phyloP scores from a whole-genome alignment of 2,888 invertebrate species.

The Agrilus mali region DNA sequence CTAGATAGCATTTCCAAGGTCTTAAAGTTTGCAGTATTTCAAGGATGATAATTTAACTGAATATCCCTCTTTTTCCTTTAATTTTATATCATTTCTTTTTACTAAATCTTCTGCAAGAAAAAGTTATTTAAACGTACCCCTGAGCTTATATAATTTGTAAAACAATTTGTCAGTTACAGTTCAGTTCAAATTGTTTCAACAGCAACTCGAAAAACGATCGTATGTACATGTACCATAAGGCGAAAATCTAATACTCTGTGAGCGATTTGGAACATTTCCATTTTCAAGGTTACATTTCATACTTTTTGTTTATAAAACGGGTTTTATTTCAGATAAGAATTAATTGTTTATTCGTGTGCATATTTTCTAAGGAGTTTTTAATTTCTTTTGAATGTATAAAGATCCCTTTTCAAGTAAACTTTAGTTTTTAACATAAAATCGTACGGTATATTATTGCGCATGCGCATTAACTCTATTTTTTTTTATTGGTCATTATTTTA shows the following conservation, averaged over 20 bases:
- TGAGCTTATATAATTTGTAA: not conserved
- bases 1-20: slow-evolving; percentile 34
- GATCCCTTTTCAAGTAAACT: too few species aligned
- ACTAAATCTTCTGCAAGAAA: not conserved
- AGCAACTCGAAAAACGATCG: slow-evolving; percentile 1
- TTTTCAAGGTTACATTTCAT: slow-evolving; percentile 16
- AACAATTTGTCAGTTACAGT: slow-evolving; percentile 3
- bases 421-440: too few species aligned
- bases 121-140: not conserved
- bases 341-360: not conserved
- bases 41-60: slow-evolving; percentile 9
- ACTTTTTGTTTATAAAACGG: not conserved
- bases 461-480: not conserved
- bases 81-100: not conserved
- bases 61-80: slow-evolving; percentile 3
- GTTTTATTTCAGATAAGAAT: not conserved
- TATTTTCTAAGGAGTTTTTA: not conserved
- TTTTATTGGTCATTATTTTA: too few species aligned
- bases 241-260: slow-evolving; percentile 4
- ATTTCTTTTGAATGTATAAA: too few species aligned
- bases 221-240: slow-evolving; percentile 5
- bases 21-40: slow-evolving; percentile 23
- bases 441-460: slow-evolving; percentile 3
- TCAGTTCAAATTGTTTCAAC: slow-evolving; percentile 5
- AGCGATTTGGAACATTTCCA: slow-evolving; percentile 11